phyloP scores from a whole-genome alignment of 2,797 vertebrate species.

The Peromyscus nudipes region DNA sequence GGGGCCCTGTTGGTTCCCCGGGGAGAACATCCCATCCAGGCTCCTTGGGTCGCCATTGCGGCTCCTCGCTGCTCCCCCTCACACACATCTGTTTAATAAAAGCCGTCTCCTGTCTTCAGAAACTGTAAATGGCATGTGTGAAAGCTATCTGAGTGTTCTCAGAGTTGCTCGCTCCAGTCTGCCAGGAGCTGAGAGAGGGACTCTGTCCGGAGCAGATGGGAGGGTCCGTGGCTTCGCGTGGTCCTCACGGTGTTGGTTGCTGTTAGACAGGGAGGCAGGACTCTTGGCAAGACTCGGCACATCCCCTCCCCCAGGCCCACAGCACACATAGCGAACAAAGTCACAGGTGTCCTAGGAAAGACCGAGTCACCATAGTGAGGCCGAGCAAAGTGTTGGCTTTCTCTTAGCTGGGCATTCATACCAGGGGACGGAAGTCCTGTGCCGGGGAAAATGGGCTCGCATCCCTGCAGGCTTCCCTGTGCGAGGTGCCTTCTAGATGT shows the following conservation, averaged over 20 bases:
- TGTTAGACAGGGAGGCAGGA: neutral
- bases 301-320: neutral
- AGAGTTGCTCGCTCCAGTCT: neutral
- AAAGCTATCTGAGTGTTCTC: neutral
- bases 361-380: neutral
- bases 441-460: neutral
- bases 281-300: neutral
- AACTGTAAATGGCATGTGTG: slow-evolving; percentile 53
- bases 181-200: neutral
- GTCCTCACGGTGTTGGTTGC: neutral
- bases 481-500: fast-evolving
- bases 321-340: neutral
- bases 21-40: neutral
- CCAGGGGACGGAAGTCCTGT: neutral
- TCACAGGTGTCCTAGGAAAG: neutral
- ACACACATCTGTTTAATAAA: slow-evolving; percentile 75
- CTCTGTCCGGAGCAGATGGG: neutral
- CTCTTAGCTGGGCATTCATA: neutral
- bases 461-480: neutral
- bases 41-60: neutral
- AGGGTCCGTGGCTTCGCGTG: fast-evolving
- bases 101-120: slow-evolving; percentile 34
- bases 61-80: neutral
- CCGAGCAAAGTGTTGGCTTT: neutral
- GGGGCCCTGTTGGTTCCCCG: neutral